phyloP scores from a whole-genome alignment of 1,140 invertebrate genomes.

The Drosophila suzukii region DNA sequence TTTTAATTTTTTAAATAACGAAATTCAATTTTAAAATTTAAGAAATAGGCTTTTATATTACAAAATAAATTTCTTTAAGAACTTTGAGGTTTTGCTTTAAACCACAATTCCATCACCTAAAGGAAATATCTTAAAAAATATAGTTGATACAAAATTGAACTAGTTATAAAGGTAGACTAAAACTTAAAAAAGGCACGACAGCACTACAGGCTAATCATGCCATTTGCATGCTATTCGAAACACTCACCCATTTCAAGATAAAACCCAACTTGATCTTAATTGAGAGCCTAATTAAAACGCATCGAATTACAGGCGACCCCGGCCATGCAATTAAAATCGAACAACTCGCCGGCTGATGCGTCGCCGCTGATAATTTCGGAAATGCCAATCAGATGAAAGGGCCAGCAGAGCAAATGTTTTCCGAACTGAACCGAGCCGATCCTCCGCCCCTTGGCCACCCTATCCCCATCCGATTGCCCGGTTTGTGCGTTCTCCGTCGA shows the following conservation, averaged over 20 bases:
- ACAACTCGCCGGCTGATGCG: constrained; percentile 67
- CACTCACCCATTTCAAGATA: constrained; percentile 45
- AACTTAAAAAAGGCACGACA: background rate
- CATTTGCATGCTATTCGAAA: constrained; percentile 26
- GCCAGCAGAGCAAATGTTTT: constrained; percentile 37
- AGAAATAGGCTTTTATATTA: too few relatives aligned
- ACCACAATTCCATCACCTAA: too few relatives aligned
- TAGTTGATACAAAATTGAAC: too few relatives aligned
- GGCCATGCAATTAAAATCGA: constrained; percentile 78
- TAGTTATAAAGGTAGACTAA: background rate
- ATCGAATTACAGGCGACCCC: constrained; percentile 70
- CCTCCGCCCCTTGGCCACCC: background rate
- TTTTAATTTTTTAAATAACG: too few relatives aligned
- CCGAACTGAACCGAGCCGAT: constrained; percentile 19
- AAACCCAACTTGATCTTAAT: constrained; percentile 68
- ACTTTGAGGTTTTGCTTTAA: too few relatives aligned
- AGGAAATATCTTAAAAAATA: too few relatives aligned
- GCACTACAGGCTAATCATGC: background rate
- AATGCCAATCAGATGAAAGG: constrained; percentile 81
- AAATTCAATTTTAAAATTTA: too few relatives aligned
- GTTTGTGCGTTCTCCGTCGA: constrained; percentile 31
- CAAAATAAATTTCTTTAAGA: too few relatives aligned
- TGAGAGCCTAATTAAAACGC: constrained; percentile 76
- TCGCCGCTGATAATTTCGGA: constrained; percentile 75
- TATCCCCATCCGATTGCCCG: background rate